A percentile compares a stretch with the other conserved stretches of the same genome.
Conservation (phyloP, 37 sponge, comb jelly and placozoan genomes). For the Amphimedon queenslandica region DNA sequence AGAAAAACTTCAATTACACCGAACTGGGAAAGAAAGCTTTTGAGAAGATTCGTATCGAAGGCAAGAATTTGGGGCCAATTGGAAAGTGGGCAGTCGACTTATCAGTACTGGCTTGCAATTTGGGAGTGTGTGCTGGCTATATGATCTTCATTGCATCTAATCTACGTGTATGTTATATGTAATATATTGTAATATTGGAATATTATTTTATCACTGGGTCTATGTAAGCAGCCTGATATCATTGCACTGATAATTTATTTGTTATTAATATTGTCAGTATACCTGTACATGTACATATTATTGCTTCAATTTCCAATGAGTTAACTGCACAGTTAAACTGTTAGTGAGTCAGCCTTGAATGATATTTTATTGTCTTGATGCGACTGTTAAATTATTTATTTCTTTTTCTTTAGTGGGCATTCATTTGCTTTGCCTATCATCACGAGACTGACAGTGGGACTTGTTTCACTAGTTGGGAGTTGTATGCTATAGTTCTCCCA, state of each 20-base stretch:
- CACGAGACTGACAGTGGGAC: background rate
- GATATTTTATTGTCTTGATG: background rate
- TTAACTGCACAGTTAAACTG: conserved; percentile 4
- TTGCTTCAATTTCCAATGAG: background rate
- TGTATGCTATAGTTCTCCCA: conserved; percentile 74
- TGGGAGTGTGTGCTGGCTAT: conserved; percentile 82
- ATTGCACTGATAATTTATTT: too few relatives aligned
- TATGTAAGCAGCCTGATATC: too few relatives aligned
- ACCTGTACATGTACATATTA: conserved; percentile 1
- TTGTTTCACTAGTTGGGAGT: conserved; percentile 43
- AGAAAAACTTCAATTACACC: conserved; percentile 44
- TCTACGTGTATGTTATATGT: conserved; percentile 28
- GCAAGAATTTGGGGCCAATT: conserved; percentile 36
- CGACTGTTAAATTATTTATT: background rate
- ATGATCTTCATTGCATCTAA: conserved; percentile 75
- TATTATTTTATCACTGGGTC: too few relatives aligned
- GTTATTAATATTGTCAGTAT: too few relatives aligned
- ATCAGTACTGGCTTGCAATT: conserved; percentile 68
- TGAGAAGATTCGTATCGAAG: too few relatives aligned
- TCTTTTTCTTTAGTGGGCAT: conserved; percentile 50
- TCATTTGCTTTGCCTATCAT: conserved; percentile 31
- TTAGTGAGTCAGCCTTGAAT: background rate
- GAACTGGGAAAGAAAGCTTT: conserved; percentile 38
- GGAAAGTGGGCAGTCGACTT: conserved; percentile 70
- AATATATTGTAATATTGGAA: background rate